phyloP scores from a whole-genome alignment of 2,113 vertebrate genomes.

The Amazona vittata region DNA sequence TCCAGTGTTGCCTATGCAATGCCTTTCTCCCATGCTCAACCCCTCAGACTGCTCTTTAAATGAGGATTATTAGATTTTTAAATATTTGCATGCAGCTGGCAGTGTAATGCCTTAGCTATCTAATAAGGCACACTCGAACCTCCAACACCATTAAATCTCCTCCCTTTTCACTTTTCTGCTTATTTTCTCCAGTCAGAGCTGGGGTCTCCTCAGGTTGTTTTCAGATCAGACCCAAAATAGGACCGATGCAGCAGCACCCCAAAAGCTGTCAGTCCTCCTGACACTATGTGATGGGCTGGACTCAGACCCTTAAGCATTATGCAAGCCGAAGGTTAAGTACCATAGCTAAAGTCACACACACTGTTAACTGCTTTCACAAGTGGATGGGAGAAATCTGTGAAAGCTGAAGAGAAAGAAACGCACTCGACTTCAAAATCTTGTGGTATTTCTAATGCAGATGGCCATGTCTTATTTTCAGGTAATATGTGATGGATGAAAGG shows the following conservation, averaged over 20 bases:
- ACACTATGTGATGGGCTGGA: background rate
- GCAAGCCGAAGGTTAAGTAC: background rate
- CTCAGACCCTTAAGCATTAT: rapidly evolving
- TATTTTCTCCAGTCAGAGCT: background rate
- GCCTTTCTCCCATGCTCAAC: background rate
- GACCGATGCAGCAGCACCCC: background rate
- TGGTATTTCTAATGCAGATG: background rate
- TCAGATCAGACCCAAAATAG: background rate
- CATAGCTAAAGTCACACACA: background rate
- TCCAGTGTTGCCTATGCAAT: background rate
- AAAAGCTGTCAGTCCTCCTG: background rate
- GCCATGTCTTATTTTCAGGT: background rate
- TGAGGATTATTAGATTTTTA: background rate
- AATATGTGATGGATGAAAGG: background rate
- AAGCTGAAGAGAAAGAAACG: background rate
- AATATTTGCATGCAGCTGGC: background rate
- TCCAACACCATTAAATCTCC: background rate
- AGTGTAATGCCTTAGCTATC: background rate
- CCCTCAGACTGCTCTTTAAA: background rate
- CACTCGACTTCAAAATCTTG: background rate
- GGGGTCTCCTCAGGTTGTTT: background rate
- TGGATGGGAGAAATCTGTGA: background rate
- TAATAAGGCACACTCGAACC: background rate
- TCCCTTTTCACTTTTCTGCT: background rate
- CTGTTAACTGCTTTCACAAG: background rate